A percentile compares a stretch with the other conserved stretches of the same genome.
phyloP scores from a whole-genome alignment of 2,113 vertebrate genomes.

The Pterocles gutturalis region DNA sequence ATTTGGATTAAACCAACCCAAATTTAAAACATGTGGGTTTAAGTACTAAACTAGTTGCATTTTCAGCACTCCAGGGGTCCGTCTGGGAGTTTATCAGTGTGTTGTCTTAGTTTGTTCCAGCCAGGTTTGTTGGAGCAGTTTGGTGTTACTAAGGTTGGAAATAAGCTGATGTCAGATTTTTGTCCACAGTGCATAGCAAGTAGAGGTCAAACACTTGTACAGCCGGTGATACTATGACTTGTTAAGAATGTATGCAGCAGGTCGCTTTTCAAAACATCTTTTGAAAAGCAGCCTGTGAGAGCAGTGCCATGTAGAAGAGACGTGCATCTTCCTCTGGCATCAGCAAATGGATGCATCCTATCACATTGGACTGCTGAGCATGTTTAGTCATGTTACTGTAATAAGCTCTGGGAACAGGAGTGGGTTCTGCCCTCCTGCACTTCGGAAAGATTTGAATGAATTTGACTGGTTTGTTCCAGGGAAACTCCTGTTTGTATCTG shows the following conservation, averaged over 20 bases:
- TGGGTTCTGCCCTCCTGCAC: constrained; percentile 23
- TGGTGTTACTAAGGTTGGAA: constrained; percentile 54
- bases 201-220: constrained; percentile 56
- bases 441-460: constrained; percentile 40
- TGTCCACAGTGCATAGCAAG: constrained; percentile 40
- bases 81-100: background rate
- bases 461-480: constrained; percentile 41
- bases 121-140: constrained; percentile 16
- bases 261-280: constrained; percentile 65
- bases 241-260: constrained; percentile 62
- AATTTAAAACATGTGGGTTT: constrained; percentile 30
- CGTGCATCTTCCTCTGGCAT: constrained; percentile 58
- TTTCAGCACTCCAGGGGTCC: background rate
- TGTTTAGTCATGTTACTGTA: constrained; percentile 53
- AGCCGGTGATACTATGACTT: constrained; percentile 54
- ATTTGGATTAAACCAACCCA: constrained; percentile 37
- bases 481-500: background rate
- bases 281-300: constrained; percentile 53
- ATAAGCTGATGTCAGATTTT: constrained; percentile 70
- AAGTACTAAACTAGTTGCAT: background rate
- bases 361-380: constrained; percentile 29
- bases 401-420: constrained; percentile 33
- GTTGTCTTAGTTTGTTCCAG: background rate
- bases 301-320: constrained; percentile 46
- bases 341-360: constrained; percentile 56